Base-by-base conservation (phyloP, 2,797 vertebrate species). In the Notoglanidium macrostoma region DNA sequence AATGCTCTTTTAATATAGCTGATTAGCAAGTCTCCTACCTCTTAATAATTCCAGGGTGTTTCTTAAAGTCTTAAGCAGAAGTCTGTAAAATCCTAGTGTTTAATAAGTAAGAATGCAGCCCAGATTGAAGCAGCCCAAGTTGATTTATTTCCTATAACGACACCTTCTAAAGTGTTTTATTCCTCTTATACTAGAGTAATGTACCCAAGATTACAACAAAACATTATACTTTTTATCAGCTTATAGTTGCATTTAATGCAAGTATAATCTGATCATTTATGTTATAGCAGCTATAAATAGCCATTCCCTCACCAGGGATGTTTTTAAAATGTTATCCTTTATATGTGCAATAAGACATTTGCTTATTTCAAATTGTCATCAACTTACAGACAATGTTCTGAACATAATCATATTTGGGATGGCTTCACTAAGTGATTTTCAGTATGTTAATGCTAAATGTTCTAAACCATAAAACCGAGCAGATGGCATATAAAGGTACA, bases 401-500 rank as follows among this genome's bases (percentile, higher is more conserved):
- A 51, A 51, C 9, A 67, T n/a, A 32, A 12, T 5, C 14, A 51
- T 14, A 82, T 32, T 44, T 65, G 14, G 26, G 19, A 26, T 14
- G 15, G 15, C 14, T 29, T 76, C 23, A 49, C 19, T 14, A 32
- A 57, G 19, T 23, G 54, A 61, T 63, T 63, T n/a, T 10, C 40
- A 65, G 59, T 81, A 81, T 68, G 26, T 59, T 77, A 8, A 78
- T 68, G 32, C 32, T 78, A 40, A 67, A 32, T 68, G 61, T 46
- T 68, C 74, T 55, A 46, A 65, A 72, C 26, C 29, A 61, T 55
- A 80, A 23, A 79, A 14, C 29, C 23, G 32, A 84, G 40, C 85
- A 87, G 85, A 81, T 85, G 82, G 85, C 19, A 70, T 61, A 51
- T 83, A 51, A 79, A 87, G 68, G 51, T 54, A 65, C n/a, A 79